Base-by-base conservation (phyloP, 2,797 vertebrate genomes). In the Sebastolobus altivelis region DNA sequence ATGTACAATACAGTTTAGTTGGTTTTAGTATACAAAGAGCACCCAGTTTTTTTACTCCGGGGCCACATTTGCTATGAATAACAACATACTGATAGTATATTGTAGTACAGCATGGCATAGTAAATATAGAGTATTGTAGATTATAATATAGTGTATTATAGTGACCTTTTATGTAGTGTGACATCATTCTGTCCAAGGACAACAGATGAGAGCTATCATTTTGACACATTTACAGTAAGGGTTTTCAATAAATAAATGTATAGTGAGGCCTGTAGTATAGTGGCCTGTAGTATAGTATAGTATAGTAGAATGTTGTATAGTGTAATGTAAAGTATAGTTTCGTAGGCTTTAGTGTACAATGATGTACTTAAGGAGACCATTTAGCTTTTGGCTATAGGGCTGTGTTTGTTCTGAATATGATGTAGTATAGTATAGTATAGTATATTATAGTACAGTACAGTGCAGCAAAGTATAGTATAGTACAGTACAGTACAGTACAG, bases 171-270 rank as follows among this genome's bases (percentile, higher is more conserved):
- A 55, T 79, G 62, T 61, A 73, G 63, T 62, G 72, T 77, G 74
- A 80, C 72, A 82, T 58, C 43, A 1, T 46, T 46, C 54, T 72
- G 60, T 65, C 77, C 40, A 68, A 65, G 31, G 70, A 72, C 46
- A 35, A 55, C 56, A 75, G 27, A 46, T 18, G 46, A 79, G 56
- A 25, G 71, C 14, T 10, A 38, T 2, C 37, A 13, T 49, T 58
- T 0, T 62, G 46, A 52, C 11, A 66, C 27, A 46, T 63, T 63
- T 55, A 70, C 3, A 35, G 18, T 35, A 33, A 52, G 46, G 46
- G 11, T 68, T 33, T 33, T 33, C 2, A 59, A 31, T 31, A 31
- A 14, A 46, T 46, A 46, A 46, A 46, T 46, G 7, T 33, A n/a
- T n/a, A 54, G 33, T 35, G 25, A 54, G 8, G 43, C 43, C 43